These are phyloP conservation scores for Caenorhabditis uteleia DNA, from an alignment of 2,888 invertebrate genomes.

Conservation along the genomic window DNA sequence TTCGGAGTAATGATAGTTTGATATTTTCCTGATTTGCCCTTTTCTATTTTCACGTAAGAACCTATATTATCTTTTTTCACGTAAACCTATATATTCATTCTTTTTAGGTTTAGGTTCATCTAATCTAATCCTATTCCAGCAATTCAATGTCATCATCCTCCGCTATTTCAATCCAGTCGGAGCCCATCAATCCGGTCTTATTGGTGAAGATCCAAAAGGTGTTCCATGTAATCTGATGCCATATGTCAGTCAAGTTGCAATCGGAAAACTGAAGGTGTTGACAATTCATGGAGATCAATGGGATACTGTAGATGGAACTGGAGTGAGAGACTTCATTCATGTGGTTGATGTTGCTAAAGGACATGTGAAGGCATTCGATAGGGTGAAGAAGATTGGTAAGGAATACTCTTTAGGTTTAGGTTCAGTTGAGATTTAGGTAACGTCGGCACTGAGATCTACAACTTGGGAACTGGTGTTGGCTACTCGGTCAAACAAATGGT, in stretches of 20 bases:
- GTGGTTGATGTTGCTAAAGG: conserved; percentile 90
- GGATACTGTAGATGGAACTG: conserved; percentile 74
- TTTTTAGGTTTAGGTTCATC: too few relatives aligned
- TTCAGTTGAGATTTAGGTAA: too few relatives aligned
- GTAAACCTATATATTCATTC: too few relatives aligned
- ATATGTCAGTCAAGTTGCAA: conserved; percentile 87
- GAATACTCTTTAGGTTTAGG: too few relatives aligned
- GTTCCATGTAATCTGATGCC: conserved; percentile 95
- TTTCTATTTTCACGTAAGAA: too few relatives aligned
- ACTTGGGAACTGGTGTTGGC: conserved; percentile 90
- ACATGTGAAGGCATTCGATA: conserved; percentile 83
- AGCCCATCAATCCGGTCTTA: conserved; percentile 87
- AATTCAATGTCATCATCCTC: conserved; percentile 89
- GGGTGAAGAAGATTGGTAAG: conserved; percentile 75
- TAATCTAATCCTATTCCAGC: too few relatives aligned
- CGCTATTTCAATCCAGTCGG: conserved; percentile 97
- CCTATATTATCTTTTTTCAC: too few relatives aligned
- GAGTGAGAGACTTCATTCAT: conserved; percentile 94
- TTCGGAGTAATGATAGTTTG: too few relatives aligned
- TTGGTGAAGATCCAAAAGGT: conserved; percentile 94
- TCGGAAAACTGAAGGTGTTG: conserved; percentile 83
- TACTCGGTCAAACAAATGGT: conserved; percentile 85
- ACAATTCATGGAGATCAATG: conserved; percentile 91
- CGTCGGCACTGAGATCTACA: conserved; percentile 78
- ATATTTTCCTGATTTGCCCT: too few relatives aligned